Evolutionary conservation across 1,140 invertebrate genomes (phyloP), one percentile per base, ranked within the genome.

Genomic region (Thalassaphorura encarpata): DNA sequence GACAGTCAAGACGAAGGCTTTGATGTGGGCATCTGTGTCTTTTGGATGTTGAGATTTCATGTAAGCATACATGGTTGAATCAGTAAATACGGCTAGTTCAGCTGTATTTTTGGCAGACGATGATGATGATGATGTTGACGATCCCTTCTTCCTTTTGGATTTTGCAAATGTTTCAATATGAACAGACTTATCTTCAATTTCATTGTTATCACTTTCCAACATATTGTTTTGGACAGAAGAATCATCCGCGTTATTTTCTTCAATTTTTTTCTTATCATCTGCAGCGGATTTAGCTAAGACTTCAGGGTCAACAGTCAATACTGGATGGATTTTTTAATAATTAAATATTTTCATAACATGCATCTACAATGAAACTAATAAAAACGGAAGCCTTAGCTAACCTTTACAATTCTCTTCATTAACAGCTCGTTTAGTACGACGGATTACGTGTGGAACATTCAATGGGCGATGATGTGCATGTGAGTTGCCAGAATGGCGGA

Each of bases 11-110:
- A 69, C 66, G 40, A 67, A 69, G 15, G 67, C 67, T 8, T 64
- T 62, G 5, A 69, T 33, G 23, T 68, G 62, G 6, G 54, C 40
- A 19, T 60, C 62, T 1, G 69, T 67, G 40, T 70, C 67, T 3
- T 46, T 54, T 0, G 67, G 67, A 55, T 67, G 68, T 2, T 65
- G 64, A 19, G 60, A 55, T 33, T 64, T 53, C 59, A 70, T 66
- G 47, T 66, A 40, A 15, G 63, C 45, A 28, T 67, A 69, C 5
- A 70, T 41, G 5, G 65, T 58, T 36, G 68, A 58, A 57, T 70
- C 69, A 2, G 68, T 62, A 52, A 70, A 70, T 1, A 70, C 66
- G 0, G 69, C 69, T 2, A 69, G 69, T 53, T 70, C 69, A 5
- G 70, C 57, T 39, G 58, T 43, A 27, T 58, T 47, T 19, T 54